A percentile compares a stretch with the other conserved stretches of the same genome.
phyloP scores from a whole-genome alignment of 2,888 invertebrate genomes.

The Stramonita haemastoma region DNA sequence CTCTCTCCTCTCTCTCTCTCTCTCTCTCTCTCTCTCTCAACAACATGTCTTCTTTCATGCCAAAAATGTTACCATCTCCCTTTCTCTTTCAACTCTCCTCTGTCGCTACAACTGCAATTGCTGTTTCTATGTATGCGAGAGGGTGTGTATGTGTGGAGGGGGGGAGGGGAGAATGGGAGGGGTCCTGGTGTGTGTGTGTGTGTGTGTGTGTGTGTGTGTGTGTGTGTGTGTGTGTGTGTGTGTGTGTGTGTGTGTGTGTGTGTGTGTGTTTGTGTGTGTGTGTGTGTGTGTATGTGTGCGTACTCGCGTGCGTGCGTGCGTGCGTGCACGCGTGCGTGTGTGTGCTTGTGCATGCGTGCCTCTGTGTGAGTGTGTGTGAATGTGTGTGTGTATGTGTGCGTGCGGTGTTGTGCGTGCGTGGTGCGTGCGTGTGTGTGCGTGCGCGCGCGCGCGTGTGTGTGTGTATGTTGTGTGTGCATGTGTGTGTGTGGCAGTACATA shows the following conservation, averaged over 20 bases:
- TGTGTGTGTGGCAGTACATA: background rate
- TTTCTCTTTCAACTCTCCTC: too few species aligned
- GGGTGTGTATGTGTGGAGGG: too few species aligned
- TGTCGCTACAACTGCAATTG: too few species aligned
- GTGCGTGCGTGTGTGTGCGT: background rate
- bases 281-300: background rate
- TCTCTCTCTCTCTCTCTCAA: too few species aligned
- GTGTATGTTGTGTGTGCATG: background rate
- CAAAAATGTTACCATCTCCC: too few species aligned
- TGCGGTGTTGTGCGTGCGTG: background rate
- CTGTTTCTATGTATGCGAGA: too few species aligned
- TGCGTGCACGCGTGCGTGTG: background rate
- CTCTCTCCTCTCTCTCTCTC: too few species aligned
- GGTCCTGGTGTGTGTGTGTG: background rate
- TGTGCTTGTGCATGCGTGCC: background rate
- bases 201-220: background rate
- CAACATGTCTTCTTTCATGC: too few species aligned
- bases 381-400: background rate
- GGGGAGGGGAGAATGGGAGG: too few species aligned
- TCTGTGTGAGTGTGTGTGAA: too few species aligned
- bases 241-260: background rate
- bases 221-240: background rate
- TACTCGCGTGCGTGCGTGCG: background rate
- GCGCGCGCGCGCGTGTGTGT: too few species aligned
- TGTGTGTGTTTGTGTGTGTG: background rate